Evolutionary conservation across 2,797 vertebrate species (phyloP).

Genomic region (Chaunax sp.): DNA sequence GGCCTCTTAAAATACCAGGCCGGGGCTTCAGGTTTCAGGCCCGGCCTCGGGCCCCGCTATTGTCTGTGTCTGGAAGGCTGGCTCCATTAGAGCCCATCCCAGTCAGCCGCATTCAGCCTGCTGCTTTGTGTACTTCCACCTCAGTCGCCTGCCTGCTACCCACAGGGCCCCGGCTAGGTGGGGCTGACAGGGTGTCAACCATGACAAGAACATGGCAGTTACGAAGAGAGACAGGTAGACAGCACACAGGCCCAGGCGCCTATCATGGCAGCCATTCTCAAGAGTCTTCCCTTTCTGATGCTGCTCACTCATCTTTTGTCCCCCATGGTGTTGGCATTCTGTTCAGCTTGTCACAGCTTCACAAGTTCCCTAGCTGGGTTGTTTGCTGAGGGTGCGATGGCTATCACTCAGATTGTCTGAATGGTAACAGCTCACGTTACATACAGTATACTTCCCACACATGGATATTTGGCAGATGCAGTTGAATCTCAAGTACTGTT

Average conservation of each 20-base stretch:
- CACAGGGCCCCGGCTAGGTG: slow-evolving; percentile 74
- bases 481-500: slow-evolving; percentile 25
- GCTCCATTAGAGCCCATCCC: slow-evolving; percentile 80
- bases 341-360: slow-evolving; percentile 61
- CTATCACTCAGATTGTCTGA: slow-evolving; percentile 37
- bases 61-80: slow-evolving; percentile 82
- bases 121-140: slow-evolving; percentile 78
- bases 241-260: slow-evolving; percentile 73
- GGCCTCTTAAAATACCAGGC: slow-evolving; percentile 89
- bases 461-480: slow-evolving; percentile 41
- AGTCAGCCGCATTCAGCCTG: slow-evolving; percentile 80
- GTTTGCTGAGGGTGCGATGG: slow-evolving; percentile 42
- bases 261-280: slow-evolving; percentile 71
- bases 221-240: slow-evolving; percentile 75
- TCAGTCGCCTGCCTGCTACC: slow-evolving; percentile 67
- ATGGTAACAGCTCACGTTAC: slow-evolving; percentile 48
- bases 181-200: slow-evolving; percentile 78
- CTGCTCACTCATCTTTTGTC: slow-evolving; percentile 74
- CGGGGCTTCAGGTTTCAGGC: slow-evolving; percentile 86
- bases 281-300: slow-evolving; percentile 69
- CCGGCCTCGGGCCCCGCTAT: slow-evolving; percentile 84
- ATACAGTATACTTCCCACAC: slow-evolving; percentile 28
- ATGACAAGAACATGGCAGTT: slow-evolving; percentile 74
- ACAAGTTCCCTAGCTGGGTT: slow-evolving; percentile 46
- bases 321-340: slow-evolving; percentile 66